Evolutionary conservation across 2,113 vertebrate species (phyloP), one percentile per base, ranked within the genome.

Genomic region (Polypterus bichir): DNA sequence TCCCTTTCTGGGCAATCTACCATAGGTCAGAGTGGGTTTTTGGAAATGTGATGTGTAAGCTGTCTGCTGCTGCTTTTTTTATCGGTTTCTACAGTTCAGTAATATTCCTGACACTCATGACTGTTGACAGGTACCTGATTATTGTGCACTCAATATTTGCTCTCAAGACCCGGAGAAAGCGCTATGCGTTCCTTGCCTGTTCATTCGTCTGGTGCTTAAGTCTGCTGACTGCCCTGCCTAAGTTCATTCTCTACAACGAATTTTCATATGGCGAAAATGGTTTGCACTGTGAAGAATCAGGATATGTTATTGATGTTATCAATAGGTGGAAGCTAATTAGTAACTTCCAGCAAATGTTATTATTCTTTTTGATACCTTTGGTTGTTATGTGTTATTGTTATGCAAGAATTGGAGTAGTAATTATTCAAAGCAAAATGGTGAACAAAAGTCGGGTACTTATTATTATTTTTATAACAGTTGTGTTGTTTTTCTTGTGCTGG

Each of bases 31-130:
- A 86, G 9, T 89, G 87, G 87, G 74, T 83, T 7, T 89, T 89
- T 49, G 87, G 87, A 9, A 1, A 1, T 0, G 6, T 5, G 6
- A 63, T 87, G 3, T 89, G 87, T 68, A 89, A 87, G 68, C 10
- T 83, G 5, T 76, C 85, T 61, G 78, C 77, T 59, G 77, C 78
- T 3, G 68, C 79, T 44, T 87, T 84, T 64, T 78, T 75, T 1
- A 66, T 86, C 0, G 82, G 86, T 45, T 88, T 86, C 74, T 83
- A 86, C 76, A 88, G 84, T 70, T 86, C 83, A 66, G 79, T 88
- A 66, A 79, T 88, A 27, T 86, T 89, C 75, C 79, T 88, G 54
- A 85, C 82, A 1, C 77, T 88, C 46, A 85, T 88, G 80, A 89
- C 85, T 0, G 77, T 85, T 7, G 85, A 89, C 68, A 74, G 86